Base-by-base conservation (phyloP, 2,113 vertebrate genomes). In the Dicentrarchus labrax region DNA sequence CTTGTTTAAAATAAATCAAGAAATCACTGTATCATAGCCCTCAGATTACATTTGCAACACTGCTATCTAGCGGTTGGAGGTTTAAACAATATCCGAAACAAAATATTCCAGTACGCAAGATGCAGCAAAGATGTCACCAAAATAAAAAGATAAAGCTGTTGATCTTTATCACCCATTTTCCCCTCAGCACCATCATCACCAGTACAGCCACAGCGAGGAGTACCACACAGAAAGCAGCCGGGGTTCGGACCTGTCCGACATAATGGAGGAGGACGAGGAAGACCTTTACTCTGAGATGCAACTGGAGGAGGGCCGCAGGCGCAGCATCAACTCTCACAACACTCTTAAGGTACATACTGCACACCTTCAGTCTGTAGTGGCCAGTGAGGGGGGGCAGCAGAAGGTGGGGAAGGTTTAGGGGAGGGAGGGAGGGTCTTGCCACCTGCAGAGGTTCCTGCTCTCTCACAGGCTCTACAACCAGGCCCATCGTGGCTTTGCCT, bases 181-280 rank as follows among this genome's bases (percentile, higher is more conserved):
- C 48, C 12, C 39, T 38, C 74, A 98, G 96, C 95, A 95, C 8
- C 97, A 96, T 67, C 91, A 98, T 94, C 95, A 95, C 16, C 97
- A 96, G 85, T 98, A 97, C 87, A 96, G 96, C 93, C 97, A 97
- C 17, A 97, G 96, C 10, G 98, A 99, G 2, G 98, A 98, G 73
- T 98, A 99, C 89, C 96, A 97, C 59, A 98, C 98, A 0, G 98
- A 99, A 94, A 99, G 98, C 94, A 99, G 98, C 93, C 95, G 98
- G 2, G 98, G 98, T 0, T 99, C 98, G 0, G 98, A 99, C 93
- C 92, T 99, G 66, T 99, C 98, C 0, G 98, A 99, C 94, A 99
- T 99, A 69, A 96, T 99, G 97, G 98, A 99, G 91, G 98, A 99
- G 87, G 98, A 99, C 0, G 98, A 99, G 94, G 98, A 99, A 69